phyloP scores from a whole-genome alignment of 2,888 invertebrate genomes.

The Drosophila barbarae region DNA sequence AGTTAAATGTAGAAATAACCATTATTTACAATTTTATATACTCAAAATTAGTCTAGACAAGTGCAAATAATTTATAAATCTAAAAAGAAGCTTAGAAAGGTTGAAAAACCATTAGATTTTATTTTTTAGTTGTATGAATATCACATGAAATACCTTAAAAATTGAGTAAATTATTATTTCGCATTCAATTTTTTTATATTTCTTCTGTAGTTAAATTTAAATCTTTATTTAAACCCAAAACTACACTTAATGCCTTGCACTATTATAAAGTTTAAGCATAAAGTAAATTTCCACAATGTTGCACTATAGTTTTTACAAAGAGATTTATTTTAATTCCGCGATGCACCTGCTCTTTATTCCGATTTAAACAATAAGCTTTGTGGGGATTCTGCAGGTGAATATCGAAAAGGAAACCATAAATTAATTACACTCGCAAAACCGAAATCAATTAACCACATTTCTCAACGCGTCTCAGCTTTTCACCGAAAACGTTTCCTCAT shows the following conservation, averaged over 20 bases:
- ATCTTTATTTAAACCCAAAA: not conserved
- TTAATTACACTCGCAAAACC: constrained; percentile 40
- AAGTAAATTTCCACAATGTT: not conserved
- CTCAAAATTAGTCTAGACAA: not conserved
- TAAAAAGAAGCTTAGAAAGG: not conserved
- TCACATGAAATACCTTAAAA: not conserved
- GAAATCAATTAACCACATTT: constrained; percentile 75
- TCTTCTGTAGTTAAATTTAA: no score
- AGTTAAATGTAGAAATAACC: not conserved
- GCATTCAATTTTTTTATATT: no score
- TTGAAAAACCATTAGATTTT: not conserved
- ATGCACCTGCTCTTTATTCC: constrained; percentile 11
- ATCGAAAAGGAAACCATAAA: constrained; percentile 35
- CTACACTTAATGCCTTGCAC: not conserved
- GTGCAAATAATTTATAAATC: not conserved
- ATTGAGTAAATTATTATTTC: not conserved
- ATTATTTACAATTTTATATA: not conserved
- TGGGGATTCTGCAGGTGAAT: constrained; percentile 12
- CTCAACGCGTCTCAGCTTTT: constrained; percentile 72
- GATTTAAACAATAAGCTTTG: constrained; percentile 31
- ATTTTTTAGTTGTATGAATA: no score
- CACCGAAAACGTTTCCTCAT: constrained; percentile 70
- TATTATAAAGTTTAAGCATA: not conserved
- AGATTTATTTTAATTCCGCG: not conserved
- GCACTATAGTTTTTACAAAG: not conserved